These are phyloP conservation scores for Colossoma macropomum DNA, from an alignment of 2,113 vertebrate genomes.

Conservation along the genomic window DNA sequence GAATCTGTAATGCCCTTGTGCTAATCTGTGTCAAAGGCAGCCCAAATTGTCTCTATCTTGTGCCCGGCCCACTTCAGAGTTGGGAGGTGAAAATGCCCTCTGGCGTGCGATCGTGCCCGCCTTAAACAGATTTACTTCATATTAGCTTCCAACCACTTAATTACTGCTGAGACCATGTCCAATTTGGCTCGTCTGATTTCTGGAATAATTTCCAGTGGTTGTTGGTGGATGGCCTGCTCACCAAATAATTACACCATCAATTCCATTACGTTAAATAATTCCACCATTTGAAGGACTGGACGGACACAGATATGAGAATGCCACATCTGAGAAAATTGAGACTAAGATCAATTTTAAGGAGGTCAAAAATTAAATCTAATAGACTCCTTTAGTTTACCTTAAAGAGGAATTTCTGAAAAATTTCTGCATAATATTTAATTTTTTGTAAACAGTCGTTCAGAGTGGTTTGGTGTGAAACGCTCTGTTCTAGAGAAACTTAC, in stretches of 20 bases:
- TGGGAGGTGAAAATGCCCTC: conserved; percentile 6
- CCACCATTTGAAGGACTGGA: not conserved
- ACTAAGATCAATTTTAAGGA: too few relatives aligned
- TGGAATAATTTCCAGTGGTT: not conserved
- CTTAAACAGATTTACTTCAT: conserved; percentile 15
- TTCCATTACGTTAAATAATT: not conserved
- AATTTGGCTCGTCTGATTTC: not conserved
- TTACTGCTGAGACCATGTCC: not conserved
- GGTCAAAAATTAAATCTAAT: too few relatives aligned
- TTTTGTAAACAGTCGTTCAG: too few relatives aligned
- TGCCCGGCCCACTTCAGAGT: not conserved
- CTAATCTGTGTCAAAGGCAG: conserved; percentile 69
- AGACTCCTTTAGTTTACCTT: too few relatives aligned
- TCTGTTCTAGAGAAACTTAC: too few relatives aligned
- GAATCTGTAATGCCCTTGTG: conserved; percentile 63
- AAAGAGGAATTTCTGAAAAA: too few relatives aligned
- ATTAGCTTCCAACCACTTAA: not conserved
- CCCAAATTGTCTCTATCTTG: conserved; percentile 58
- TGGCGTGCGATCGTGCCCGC: not conserved
- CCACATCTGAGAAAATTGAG: too few relatives aligned
- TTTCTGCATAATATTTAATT: too few relatives aligned
- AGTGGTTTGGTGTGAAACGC: too few relatives aligned
- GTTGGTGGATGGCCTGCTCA: not conserved
- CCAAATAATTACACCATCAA: not conserved
- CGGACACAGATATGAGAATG: too few relatives aligned